These are phyloP conservation scores for Drosophila rubida DNA, from an alignment of 2,888 invertebrate genomes.

Conservation along the genomic window DNA sequence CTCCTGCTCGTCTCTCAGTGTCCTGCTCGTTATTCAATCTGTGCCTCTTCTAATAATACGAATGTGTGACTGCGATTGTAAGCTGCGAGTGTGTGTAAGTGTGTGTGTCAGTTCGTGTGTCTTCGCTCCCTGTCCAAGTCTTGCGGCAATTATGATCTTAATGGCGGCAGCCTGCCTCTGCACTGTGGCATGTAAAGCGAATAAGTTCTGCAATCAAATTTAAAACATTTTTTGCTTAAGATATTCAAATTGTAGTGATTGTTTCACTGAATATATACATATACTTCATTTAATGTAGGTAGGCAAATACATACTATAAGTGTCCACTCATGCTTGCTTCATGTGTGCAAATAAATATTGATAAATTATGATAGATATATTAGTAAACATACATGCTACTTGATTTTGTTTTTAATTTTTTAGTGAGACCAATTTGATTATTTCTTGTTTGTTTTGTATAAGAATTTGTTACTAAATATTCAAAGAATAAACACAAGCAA, in stretches of 20 bases:
- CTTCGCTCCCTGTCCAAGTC: constrained; percentile 28
- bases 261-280: too few species aligned
- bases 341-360: constrained; percentile 73
- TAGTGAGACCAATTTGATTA: too few species aligned
- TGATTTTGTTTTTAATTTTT: too few species aligned
- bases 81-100: not conserved
- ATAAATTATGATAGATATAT: constrained; percentile 41
- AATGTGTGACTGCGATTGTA: not conserved
- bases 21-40: constrained; percentile 47
- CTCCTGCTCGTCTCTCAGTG: constrained; percentile 2
- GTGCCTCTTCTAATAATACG: constrained; percentile 16
- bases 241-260: too few species aligned
- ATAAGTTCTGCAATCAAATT: too few species aligned
- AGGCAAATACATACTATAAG: constrained; percentile 25
- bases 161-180: constrained; percentile 31
- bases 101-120: constrained; percentile 5
- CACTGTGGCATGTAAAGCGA: too few species aligned
- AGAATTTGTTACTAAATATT: too few species aligned
- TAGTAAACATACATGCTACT: too few species aligned
- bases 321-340: constrained; percentile 30
- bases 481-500: too few species aligned
- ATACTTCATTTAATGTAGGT: constrained; percentile 27
- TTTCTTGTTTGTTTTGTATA: too few species aligned
- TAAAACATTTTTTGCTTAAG: too few species aligned
- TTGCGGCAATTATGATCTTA: constrained; percentile 58